Percentiles rank a stretch among this genome's conserved stretches.
Conservation (phyloP, 2,113 vertebrate genomes). For the Anoplopoma fimbria region DNA sequence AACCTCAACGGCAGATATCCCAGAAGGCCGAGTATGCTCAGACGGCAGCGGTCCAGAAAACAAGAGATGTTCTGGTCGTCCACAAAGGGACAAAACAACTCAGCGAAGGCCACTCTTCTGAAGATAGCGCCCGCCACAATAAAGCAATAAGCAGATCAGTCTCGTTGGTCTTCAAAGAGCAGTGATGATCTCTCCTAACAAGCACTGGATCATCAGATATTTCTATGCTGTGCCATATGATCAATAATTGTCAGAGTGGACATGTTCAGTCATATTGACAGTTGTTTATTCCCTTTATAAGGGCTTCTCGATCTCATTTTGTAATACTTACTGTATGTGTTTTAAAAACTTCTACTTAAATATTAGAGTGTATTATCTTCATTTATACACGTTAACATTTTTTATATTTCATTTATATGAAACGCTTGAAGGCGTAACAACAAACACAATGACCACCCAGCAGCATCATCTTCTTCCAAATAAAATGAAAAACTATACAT, state of each 20-base stretch:
- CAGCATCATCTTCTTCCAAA: too few relatives aligned
- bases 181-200: neutral
- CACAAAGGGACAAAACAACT: constrained; percentile 83
- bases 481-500: neutral
- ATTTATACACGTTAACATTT: constrained; percentile 24
- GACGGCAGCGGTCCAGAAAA: constrained; percentile 79
- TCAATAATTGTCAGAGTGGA: constrained; percentile 20
- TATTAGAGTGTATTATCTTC: constrained; percentile 38
- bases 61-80: constrained; percentile 89
- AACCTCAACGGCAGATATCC: constrained; percentile 89
- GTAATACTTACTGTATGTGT: constrained; percentile 13
- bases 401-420: constrained; percentile 48
- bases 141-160: constrained; percentile 26
- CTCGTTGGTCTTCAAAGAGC: neutral
- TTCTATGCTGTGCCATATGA: constrained; percentile 68
- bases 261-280: constrained; percentile 70
- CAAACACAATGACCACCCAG: too few relatives aligned
- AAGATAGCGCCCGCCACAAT: constrained; percentile 82
- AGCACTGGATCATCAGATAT: constrained; percentile 6
- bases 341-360: constrained; percentile 28
- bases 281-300: constrained; percentile 67
- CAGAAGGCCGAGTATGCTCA: constrained; percentile 74
- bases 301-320: constrained; percentile 40
- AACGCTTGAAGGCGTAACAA: too few relatives aligned
- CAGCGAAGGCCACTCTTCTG: constrained; percentile 83